Evolutionary conservation across 2,113 vertebrate genomes (phyloP).

Genomic region (Rhipidura dahli): DNA sequence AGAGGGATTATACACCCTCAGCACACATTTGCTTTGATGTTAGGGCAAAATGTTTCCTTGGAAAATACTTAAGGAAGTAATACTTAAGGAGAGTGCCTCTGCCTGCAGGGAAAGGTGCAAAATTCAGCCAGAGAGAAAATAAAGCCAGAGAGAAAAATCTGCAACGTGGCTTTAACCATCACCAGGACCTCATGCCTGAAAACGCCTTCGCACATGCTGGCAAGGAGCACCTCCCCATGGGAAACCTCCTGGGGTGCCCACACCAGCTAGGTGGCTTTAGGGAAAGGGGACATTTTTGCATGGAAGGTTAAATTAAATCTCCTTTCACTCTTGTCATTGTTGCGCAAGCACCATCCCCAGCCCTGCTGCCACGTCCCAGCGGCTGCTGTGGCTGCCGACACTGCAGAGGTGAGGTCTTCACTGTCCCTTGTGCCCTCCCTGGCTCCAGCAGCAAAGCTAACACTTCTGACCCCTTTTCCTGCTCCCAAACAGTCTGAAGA

Average conservation of each 20-base stretch:
- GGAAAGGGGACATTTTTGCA: neutral
- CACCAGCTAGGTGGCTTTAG: neutral
- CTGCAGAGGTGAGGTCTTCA: neutral
- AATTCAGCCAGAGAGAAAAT: neutral
- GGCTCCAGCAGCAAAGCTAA: neutral
- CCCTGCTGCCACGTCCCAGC: fast-evolving
- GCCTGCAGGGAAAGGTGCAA: neutral
- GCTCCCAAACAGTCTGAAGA: neutral
- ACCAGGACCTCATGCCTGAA: fast-evolving
- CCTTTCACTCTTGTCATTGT: neutral
- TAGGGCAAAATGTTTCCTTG: neutral
- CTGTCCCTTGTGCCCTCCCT: neutral
- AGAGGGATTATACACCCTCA: neutral
- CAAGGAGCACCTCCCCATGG: neutral
- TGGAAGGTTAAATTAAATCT: neutral
- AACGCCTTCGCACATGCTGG: fast-evolving
- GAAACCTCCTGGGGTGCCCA: neutral
- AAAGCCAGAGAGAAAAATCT: neutral
- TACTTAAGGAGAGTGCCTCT: neutral
- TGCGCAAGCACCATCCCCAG: neutral
- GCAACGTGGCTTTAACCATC: neutral
- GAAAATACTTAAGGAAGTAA: neutral
- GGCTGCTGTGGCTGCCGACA: neutral
- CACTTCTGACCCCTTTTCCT: neutral
- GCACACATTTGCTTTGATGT: neutral